These are phyloP conservation scores for Myzus persicae DNA, from an alignment of 1,140 invertebrate genomes.

Conservation along the genomic window DNA sequence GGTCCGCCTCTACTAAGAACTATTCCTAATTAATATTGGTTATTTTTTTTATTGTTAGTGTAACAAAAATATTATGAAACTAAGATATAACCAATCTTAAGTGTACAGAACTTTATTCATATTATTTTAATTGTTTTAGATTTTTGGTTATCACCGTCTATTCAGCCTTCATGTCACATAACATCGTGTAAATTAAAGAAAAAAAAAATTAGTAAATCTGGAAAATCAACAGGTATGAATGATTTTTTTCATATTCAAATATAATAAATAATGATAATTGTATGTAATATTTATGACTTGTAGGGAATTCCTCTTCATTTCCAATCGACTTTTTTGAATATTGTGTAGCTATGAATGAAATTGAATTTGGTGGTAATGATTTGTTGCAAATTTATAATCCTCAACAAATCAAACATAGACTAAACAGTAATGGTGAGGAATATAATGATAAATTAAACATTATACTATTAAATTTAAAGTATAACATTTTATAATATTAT, in stretches of 20 bases:
- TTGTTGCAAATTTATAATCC: constrained; percentile 94
- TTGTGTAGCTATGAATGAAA: constrained; percentile 87
- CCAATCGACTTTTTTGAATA: constrained; percentile 98
- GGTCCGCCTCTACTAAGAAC: too few species aligned
- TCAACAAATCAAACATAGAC: constrained; percentile 90
- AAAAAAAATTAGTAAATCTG: constrained; percentile 70
- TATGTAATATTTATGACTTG: constrained; percentile 39
- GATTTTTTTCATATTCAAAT: neutral
- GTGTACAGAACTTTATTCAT: neutral
- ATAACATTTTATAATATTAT: neutral
- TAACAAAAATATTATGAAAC: too few species aligned
- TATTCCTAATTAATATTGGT: too few species aligned
- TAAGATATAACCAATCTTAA: neutral
- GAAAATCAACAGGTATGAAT: constrained; percentile 67
- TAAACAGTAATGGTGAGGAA: constrained; percentile 81
- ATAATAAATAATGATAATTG: neutral
- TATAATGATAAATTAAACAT: constrained; percentile 63
- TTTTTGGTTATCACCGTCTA: constrained; percentile 82
- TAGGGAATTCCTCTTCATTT: constrained; percentile 71
- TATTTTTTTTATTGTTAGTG: neutral
- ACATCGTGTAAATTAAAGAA: constrained; percentile 67
- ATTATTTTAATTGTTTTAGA: constrained; percentile 63
- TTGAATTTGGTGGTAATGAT: constrained; percentile 96
- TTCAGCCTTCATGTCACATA: constrained; percentile 72
- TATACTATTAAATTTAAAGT: neutral